Conservation (phyloP, 2,797 vertebrate species). For the Peromyscus aztecus region DNA sequence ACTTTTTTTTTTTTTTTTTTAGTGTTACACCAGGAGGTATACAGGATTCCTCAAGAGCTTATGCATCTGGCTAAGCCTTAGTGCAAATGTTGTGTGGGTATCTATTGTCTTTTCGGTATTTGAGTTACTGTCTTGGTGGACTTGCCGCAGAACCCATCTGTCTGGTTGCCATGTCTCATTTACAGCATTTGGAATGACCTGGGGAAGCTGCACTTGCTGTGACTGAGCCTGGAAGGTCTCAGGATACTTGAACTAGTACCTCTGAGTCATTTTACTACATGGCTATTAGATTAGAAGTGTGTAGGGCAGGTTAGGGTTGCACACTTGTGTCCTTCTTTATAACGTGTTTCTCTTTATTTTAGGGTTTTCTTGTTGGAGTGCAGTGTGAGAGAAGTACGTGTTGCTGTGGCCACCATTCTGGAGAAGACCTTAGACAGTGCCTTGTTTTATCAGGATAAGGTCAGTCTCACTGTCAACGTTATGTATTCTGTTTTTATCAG, state of each 20-base stretch:
- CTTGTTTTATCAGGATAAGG: constrained; percentile 95
- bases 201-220: rapidly evolving
- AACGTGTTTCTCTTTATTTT: constrained; percentile 70
- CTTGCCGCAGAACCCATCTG: neutral
- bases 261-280: neutral
- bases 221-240: neutral
- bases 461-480: constrained; percentile 78
- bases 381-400: constrained; percentile 95
- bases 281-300: neutral
- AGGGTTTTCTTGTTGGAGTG: constrained; percentile 98
- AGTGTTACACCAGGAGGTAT: neutral
- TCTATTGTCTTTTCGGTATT: neutral
- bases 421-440: constrained; percentile 98
- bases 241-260: neutral
- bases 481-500: neutral
- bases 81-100: neutral
- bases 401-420: constrained; percentile 96
- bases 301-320: neutral
- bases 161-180: neutral
- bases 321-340: neutral
- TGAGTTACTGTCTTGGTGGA: neutral
- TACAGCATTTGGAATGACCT: neutral
- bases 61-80: neutral
- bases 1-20: neutral
- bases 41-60: neutral